phyloP scores from a whole-genome alignment of 2,888 invertebrate genomes.

The Drosophila siamana region DNA sequence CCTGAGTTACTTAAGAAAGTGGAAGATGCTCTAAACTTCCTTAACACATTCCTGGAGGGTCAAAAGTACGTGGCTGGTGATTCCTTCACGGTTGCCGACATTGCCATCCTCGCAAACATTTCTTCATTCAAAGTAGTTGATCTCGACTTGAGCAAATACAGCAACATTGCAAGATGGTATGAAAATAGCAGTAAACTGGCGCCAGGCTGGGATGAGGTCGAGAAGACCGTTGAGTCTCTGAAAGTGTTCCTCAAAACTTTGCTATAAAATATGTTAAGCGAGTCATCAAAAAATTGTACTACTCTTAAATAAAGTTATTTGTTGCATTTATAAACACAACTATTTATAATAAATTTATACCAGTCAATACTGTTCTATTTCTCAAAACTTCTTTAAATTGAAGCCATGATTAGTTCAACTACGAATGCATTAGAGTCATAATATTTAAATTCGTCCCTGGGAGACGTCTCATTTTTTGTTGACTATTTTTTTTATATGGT shows the following conservation, averaged over 20 bases:
- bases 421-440: no score
- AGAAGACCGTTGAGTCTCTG: constrained; percentile 86
- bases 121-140: constrained; percentile 89
- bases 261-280: neutral
- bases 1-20: constrained; percentile 89
- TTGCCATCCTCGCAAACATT: constrained; percentile 88
- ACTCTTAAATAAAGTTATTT: neutral
- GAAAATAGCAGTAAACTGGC: constrained; percentile 87
- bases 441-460: no score
- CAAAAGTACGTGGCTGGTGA: constrained; percentile 91
- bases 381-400: no score
- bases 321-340: no score
- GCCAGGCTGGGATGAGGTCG: constrained; percentile 87
- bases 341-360: no score
- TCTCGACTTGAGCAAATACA: constrained; percentile 89
- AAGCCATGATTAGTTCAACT: no score
- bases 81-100: constrained; percentile 91
- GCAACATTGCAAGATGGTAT: constrained; percentile 89
- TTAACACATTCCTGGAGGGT: constrained; percentile 90
- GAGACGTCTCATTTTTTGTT: no score
- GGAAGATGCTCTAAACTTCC: constrained; percentile 88
- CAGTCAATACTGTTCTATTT: no score
- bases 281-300: neutral
- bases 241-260: constrained; percentile 75
- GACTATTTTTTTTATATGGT: no score